phyloP scores from a whole-genome alignment of 2,113 vertebrate genomes.

The Gracilinanus agilis region DNA sequence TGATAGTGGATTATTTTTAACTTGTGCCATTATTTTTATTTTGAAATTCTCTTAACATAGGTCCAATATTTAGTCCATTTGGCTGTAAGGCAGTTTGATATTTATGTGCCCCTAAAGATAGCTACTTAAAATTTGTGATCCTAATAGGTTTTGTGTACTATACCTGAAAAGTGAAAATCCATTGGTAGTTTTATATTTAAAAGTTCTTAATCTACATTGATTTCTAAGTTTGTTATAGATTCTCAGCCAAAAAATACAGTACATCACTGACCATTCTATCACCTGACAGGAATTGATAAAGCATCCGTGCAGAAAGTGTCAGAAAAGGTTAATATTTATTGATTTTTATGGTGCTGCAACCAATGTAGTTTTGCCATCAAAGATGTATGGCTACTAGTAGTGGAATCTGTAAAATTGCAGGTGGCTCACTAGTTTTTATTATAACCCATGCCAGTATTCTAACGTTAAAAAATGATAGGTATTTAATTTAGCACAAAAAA shows the following conservation, averaged over 20 bases:
- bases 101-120: neutral
- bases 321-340: slow-evolving; percentile 90
- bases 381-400: slow-evolving; percentile 85
- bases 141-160: slow-evolving; percentile 53
- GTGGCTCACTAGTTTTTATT: slow-evolving; percentile 78
- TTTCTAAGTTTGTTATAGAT: slow-evolving; percentile 85
- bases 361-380: slow-evolving; percentile 84
- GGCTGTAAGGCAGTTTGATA: neutral
- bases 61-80: neutral
- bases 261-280: slow-evolving; percentile 82
- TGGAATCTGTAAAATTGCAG: slow-evolving; percentile 83
- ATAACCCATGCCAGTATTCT: slow-evolving; percentile 77
- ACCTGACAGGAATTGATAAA: slow-evolving; percentile 86
- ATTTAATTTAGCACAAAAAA: slow-evolving; percentile 81
- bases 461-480: slow-evolving; percentile 79
- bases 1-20: neutral
- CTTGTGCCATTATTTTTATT: neutral
- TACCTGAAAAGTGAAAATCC: slow-evolving; percentile 69
- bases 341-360: slow-evolving; percentile 85
- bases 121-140: slow-evolving; percentile 23
- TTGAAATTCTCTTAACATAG: neutral
- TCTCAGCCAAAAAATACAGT: slow-evolving; percentile 82
- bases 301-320: slow-evolving; percentile 84
- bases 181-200: slow-evolving; percentile 78
- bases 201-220: slow-evolving; percentile 83